Conservation (phyloP, 2,888 invertebrate genomes). For the Phengaris alcon region DNA sequence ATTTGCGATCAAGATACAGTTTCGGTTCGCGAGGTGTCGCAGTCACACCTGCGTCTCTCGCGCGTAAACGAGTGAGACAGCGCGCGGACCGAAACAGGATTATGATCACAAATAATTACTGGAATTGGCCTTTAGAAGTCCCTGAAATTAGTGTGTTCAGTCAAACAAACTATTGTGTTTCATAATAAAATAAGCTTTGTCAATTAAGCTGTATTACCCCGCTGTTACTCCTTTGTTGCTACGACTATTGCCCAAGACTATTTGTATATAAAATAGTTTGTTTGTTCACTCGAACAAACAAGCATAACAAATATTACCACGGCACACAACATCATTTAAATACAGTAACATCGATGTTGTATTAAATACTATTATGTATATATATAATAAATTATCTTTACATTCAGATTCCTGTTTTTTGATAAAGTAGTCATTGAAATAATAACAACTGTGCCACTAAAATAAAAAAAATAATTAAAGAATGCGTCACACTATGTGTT, state of each 20-base stretch:
- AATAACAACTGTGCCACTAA: too few species aligned
- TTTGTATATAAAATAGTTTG: neutral
- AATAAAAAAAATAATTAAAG: too few species aligned
- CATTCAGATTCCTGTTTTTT: neutral
- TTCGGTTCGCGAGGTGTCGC: too few species aligned
- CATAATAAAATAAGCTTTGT: neutral
- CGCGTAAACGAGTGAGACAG: too few species aligned
- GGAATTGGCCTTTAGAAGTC: too few species aligned
- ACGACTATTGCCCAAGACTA: neutral
- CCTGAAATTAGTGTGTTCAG: too few species aligned
- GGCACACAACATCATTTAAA: neutral
- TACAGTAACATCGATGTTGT: neutral
- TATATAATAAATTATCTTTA: neutral
- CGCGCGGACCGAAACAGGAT: too few species aligned
- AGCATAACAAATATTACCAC: neutral
- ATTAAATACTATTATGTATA: neutral
- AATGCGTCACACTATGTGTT: too few species aligned
- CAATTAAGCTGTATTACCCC: neutral
- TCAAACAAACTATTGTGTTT: neutral
- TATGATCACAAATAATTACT: too few species aligned
- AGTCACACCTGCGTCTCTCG: too few species aligned
- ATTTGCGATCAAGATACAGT: too few species aligned
- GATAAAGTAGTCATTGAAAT: too few species aligned
- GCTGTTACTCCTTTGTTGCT: neutral
- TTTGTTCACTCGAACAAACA: neutral